A percentile compares a stretch with the other conserved stretches of the same genome.
These are phyloP conservation scores for Hemiscyllium ocellatum DNA, from an alignment of 2,113 vertebrate species.

Conservation along the genomic window DNA sequence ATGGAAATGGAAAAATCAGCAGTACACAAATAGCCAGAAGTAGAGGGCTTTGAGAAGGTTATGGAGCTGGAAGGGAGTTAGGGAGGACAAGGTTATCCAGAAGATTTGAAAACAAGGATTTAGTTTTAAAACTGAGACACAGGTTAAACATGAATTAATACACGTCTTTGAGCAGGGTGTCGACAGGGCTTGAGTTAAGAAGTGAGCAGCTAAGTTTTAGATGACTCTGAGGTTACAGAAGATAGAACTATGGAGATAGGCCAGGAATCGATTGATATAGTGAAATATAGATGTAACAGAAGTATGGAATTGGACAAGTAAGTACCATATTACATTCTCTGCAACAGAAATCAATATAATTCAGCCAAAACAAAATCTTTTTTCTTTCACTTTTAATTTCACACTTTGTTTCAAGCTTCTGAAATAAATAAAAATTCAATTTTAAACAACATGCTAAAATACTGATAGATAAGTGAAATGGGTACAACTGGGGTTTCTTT, in stretches of 20 bases:
- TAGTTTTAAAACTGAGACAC: not conserved
- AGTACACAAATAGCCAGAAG: not conserved
- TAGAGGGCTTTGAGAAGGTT: not conserved
- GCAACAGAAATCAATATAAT: constrained; percentile 19
- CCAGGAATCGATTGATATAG: not conserved
- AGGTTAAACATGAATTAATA: not conserved
- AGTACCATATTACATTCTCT: not conserved
- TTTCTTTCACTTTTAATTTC: constrained; percentile 8
- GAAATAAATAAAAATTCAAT: not conserved
- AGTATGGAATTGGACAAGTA: not conserved
- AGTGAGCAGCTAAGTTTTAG: not conserved
- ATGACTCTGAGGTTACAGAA: not conserved
- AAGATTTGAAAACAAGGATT: not conserved
- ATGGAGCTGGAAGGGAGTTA: not conserved
- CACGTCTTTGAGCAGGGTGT: not conserved
- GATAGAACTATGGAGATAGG: not conserved
- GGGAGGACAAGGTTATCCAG: no score
- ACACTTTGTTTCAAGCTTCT: not conserved
- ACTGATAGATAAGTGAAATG: not conserved
- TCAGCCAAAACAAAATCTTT: not conserved
- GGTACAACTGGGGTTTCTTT: not conserved
- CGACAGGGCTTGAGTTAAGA: not conserved
- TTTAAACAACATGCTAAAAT: not conserved
- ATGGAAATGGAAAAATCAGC: not conserved
- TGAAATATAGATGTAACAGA: not conserved